Base-by-base conservation (phyloP, 2,888 invertebrate genomes). In the Sabatieria punctata region DNA sequence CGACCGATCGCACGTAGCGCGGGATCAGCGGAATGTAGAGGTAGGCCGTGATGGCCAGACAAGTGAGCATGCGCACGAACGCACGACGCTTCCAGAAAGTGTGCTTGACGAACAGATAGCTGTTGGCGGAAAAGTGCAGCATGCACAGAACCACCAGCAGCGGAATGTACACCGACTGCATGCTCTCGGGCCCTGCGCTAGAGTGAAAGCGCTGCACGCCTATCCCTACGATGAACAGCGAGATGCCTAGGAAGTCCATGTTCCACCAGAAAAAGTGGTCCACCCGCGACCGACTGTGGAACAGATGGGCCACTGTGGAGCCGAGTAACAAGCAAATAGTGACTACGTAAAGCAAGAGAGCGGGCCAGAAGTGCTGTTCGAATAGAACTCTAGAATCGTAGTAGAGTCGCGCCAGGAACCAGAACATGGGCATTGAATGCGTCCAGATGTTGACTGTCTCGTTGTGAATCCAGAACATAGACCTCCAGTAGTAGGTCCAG, bases 401-500 rank as follows among this genome's bases (percentile, higher is more conserved):
- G 23, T 25, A 19, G 25, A 42, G 27, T 13, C 52, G 41, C 48
- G 58, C 60, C 4, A 57, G 58, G 13, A 60, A 46, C n/a, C 54
- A 46, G 44, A 58, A 45, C 6, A 57, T 50, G 1, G 60, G 60
- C 24, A 57, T 40, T 24, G 55, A 51, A 42, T 60, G 60, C 13
- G 58, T 60, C 60, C 60, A 60, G 15, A 60, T 53, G 43, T 60
- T 60, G 37, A 59, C 58, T 49, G 57, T 49, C 53, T 60, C 60
- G 51, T 60, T 60, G 44, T 60, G 59, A 21, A 50, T 48, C 23
- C 41, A 44, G 50, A 60, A 60, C 8, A 58, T 59, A 4, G 58
- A 58, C 45, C 49, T 49, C 45, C 52, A 42, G 49, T 60, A 60
- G 47, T 57, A 60, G 38, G 42, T 46, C 11, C 46, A 41, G 3